Evolutionary conservation across 1,140 invertebrate genomes (phyloP), one percentile per base, ranked within the genome.

Genomic region (Limonius californicus): DNA sequence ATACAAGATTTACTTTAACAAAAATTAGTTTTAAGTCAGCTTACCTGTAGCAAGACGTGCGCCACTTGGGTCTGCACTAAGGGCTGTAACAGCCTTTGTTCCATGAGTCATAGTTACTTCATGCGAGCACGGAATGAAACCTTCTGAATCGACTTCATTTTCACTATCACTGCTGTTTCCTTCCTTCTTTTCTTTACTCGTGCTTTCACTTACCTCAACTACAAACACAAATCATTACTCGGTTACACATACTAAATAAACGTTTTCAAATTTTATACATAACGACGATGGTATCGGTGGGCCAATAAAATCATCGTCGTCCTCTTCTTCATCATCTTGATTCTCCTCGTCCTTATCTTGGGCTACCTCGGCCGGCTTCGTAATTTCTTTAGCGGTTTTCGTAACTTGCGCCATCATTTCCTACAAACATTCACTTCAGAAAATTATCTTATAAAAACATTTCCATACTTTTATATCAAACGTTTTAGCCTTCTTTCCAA

Each of bases 1-100:
- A n/a, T n/a, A n/a, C n/a, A n/a, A n/a, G n/a, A n/a, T n/a, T n/a
- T n/a, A n/a, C n/a, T n/a, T n/a, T n/a, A n/a, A n/a, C n/a, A n/a
- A n/a, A n/a, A n/a, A n/a, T n/a, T n/a, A n/a, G n/a, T n/a, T n/a
- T n/a, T n/a, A n/a, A n/a, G n/a, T n/a, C n/a, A n/a, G n/a, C n/a
- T n/a, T 63, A 68, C 71, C 74, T n/a, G 92, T 91, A 0, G 94
- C 92, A 11, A 99, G 78, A 20, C 97, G 81, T 14, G 94, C 91
- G 14, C 97, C 97, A 20, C 94, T 91, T 0, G 94, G 91, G 81
- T 99, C 97, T 0, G 94, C 85, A 9, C 89, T 87, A 2, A 99
- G 75, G 0, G 94, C 94, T 1, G 92, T 88, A 0, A 97, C 87
- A 1, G 92, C 89, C 80, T 92, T 94, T 0, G 71, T 83, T 0